Evolutionary conservation across 2,888 invertebrate species (phyloP).

Genomic region (Macaria notata): DNA sequence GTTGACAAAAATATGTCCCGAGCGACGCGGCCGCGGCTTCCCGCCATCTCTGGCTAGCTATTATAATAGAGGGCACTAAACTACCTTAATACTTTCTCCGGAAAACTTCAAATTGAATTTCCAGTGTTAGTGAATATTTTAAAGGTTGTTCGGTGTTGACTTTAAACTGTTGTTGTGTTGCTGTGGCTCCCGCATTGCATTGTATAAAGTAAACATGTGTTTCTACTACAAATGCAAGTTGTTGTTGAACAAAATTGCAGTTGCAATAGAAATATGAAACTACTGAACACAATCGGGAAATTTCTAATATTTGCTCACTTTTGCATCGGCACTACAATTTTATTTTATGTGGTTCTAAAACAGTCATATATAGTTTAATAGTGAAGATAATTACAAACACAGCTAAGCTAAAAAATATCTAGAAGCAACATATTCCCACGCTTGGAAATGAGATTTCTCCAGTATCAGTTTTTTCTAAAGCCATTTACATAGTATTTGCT

Average conservation of each 20-base stretch:
- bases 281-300: too few relatives aligned
- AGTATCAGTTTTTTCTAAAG: too few relatives aligned
- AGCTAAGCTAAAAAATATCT: too few relatives aligned
- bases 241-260: background rate
- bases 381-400: too few relatives aligned
- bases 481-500: too few relatives aligned
- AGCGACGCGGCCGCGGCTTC: constrained; percentile 24
- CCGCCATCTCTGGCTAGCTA: constrained; percentile 28
- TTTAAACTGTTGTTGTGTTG: constrained; percentile 50
- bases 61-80: constrained; percentile 43
- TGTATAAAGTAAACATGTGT: constrained; percentile 52
- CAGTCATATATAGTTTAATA: too few relatives aligned
- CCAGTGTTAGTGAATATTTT: constrained; percentile 63
- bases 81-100: constrained; percentile 52
- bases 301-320: too few relatives aligned
- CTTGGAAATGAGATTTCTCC: too few relatives aligned
- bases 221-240: constrained; percentile 33
- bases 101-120: constrained; percentile 71
- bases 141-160: constrained; percentile 55
- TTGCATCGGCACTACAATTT: too few relatives aligned
- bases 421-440: too few relatives aligned
- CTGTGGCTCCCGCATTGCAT: constrained; percentile 41
- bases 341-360: too few relatives aligned
- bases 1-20: constrained; percentile 43
- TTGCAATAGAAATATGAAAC: too few relatives aligned